Conservation (phyloP, 2,797 vertebrate genomes). For the Xiphorhynchus erythropygius region DNA sequence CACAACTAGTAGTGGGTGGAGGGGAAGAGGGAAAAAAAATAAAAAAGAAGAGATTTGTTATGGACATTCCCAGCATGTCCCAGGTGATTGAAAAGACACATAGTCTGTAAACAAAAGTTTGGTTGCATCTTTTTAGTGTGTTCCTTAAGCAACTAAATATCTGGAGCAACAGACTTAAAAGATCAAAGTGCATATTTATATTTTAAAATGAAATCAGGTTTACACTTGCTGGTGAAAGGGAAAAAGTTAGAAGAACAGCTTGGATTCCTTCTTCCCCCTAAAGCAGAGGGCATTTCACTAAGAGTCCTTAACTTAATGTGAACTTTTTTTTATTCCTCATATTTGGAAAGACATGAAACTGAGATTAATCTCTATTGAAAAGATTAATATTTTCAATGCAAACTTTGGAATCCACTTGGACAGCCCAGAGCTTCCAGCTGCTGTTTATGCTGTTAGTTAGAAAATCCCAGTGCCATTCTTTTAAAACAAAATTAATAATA, state of each 20-base stretch:
- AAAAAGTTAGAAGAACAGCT: background rate
- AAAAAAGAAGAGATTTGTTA: background rate
- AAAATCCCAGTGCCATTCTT: constrained; percentile 59
- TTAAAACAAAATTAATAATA: constrained; percentile 48
- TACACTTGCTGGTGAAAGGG: background rate
- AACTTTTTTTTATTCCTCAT: background rate
- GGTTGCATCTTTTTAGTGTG: background rate
- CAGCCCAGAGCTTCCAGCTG: constrained; percentile 49
- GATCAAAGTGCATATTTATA: background rate
- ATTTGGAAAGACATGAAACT: constrained; percentile 17
- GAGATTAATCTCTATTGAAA: constrained; percentile 25
- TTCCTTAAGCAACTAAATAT: background rate
- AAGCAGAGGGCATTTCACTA: background rate
- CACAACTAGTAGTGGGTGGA: constrained; percentile 1
- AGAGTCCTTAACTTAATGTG: background rate
- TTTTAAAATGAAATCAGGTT: background rate
- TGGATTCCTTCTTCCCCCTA: background rate
- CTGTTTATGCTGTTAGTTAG: constrained; percentile 61
- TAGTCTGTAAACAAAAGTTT: background rate
- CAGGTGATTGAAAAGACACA: background rate
- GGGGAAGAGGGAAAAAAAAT: background rate
- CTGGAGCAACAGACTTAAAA: background rate
- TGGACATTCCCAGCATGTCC: background rate
- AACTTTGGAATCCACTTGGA: constrained; percentile 53
- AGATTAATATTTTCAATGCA: constrained; percentile 67